Evolutionary conservation across 2,113 vertebrate genomes (phyloP).

Genomic region (Salminus brasiliensis): DNA sequence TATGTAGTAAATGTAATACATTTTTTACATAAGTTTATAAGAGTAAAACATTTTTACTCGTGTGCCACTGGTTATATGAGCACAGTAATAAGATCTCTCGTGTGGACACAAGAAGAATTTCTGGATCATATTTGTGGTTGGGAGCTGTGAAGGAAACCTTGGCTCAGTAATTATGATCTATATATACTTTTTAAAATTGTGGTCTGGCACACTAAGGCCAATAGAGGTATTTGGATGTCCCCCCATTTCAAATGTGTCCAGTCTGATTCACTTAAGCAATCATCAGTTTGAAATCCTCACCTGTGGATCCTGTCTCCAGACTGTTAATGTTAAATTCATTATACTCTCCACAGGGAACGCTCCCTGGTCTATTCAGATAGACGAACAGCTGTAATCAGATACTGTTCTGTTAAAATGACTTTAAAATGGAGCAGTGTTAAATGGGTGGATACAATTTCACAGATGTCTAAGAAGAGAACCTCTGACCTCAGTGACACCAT

Average conservation of each 20-base stretch:
- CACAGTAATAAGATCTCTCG: neutral
- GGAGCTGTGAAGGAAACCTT: conserved; percentile 38
- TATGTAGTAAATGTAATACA: neutral
- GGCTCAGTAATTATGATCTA: conserved; percentile 66
- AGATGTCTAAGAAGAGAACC: neutral
- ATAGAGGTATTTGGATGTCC: conserved; percentile 61
- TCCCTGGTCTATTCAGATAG: neutral
- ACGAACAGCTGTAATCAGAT: neutral
- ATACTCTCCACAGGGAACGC: neutral
- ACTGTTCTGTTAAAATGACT: neutral
- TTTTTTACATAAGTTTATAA: too few species aligned
- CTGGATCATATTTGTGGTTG: conserved; percentile 20
- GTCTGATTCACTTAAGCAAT: neutral
- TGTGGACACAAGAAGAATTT: neutral
- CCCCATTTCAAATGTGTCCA: conserved; percentile 28
- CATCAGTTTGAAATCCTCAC: conserved; percentile 2
- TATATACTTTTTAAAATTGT: conserved; percentile 69
- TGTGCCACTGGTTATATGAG: neutral
- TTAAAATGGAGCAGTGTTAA: neutral
- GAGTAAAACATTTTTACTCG: too few species aligned
- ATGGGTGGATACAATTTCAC: neutral
- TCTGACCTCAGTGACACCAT: conserved; percentile 6
- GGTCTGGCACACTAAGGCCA: conserved; percentile 59
- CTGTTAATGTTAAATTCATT: conserved; percentile 11
- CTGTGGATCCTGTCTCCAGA: neutral